phyloP scores from a whole-genome alignment of 2,113 vertebrate species.

The Halcyon malimbica region DNA sequence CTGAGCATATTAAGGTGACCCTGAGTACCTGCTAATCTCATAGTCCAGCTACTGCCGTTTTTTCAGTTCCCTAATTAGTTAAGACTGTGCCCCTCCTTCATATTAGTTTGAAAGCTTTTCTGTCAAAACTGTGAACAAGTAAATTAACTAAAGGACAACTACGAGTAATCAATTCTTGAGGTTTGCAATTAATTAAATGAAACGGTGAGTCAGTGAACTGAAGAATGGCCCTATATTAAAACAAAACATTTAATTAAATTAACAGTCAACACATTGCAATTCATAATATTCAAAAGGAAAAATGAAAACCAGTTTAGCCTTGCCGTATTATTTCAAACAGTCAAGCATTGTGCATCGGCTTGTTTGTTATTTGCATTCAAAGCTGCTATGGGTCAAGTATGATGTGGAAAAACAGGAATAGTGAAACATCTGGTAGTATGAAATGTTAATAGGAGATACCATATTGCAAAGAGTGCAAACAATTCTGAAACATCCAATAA shows the following conservation, averaged over 20 bases:
- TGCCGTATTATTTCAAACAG: constrained; percentile 46
- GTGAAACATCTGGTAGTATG: constrained; percentile 65
- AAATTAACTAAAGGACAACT: constrained; percentile 72
- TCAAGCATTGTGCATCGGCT: constrained; percentile 8
- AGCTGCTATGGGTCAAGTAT: constrained; percentile 59
- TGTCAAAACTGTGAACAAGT: constrained; percentile 71
- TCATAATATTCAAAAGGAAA: constrained; percentile 65
- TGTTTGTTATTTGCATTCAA: constrained; percentile 57
- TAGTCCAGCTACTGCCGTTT: background rate
- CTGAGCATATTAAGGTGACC: constrained; percentile 4
- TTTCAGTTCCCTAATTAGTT: constrained; percentile 40
- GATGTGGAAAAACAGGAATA: constrained; percentile 57
- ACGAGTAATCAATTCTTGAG: constrained; percentile 69
- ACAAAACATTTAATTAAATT: constrained; percentile 76
- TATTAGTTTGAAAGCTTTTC: constrained; percentile 69
- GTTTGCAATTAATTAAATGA: constrained; percentile 75
- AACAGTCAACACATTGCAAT: constrained; percentile 66
- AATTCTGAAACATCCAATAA: constrained; percentile 43
- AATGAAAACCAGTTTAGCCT: constrained; percentile 51
- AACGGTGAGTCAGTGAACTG: constrained; percentile 65
- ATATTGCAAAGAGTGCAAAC: constrained; percentile 52
- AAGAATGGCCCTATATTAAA: constrained; percentile 63
- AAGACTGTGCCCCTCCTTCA: constrained; percentile 26
- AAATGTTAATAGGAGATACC: constrained; percentile 61
- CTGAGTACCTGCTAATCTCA: background rate